phyloP scores from a whole-genome alignment of 2,797 vertebrate species.

The Crocidura indochinensis region DNA sequence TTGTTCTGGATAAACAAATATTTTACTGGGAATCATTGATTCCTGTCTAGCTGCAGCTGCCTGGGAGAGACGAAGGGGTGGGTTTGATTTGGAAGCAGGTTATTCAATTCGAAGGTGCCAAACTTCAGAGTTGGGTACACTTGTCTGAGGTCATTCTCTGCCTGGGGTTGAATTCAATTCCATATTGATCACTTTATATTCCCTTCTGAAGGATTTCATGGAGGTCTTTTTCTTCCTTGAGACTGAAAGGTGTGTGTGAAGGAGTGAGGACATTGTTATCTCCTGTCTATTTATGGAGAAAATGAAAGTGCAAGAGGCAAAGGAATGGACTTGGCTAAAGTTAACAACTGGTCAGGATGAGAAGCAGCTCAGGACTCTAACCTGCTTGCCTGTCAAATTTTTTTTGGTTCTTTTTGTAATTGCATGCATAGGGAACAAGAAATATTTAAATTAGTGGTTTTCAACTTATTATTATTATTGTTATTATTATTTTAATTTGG shows the following conservation, averaged over 20 bases:
- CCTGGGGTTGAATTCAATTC: constrained; percentile 15
- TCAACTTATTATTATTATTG: too few species aligned
- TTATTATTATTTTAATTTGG: too few species aligned
- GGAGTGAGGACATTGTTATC: neutral
- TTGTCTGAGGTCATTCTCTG: constrained; percentile 3
- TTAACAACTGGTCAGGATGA: constrained; percentile 9
- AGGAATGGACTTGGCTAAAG: constrained; percentile 8
- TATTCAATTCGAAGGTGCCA: neutral
- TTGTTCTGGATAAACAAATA: constrained; percentile 67
- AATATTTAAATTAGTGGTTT: constrained; percentile 17
- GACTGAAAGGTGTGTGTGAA: neutral
- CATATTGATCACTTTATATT: constrained; percentile 41
- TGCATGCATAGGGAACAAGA: constrained; percentile 29
- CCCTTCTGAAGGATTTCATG: constrained; percentile 2
- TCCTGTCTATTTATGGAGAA: neutral
- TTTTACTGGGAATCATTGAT: constrained; percentile 31
- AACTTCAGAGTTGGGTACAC: neutral
- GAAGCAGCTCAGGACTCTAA: neutral
- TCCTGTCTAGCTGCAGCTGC: neutral
- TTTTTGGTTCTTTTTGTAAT: neutral
- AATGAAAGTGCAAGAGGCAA: constrained; percentile 6
- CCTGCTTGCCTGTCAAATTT: neutral
- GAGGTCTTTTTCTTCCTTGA: constrained; percentile 51
- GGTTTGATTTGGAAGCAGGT: constrained; percentile 4
- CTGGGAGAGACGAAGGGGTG: neutral